phyloP scores from a whole-genome alignment of 2,113 vertebrate species.

The Corynorhinus townsendii region DNA sequence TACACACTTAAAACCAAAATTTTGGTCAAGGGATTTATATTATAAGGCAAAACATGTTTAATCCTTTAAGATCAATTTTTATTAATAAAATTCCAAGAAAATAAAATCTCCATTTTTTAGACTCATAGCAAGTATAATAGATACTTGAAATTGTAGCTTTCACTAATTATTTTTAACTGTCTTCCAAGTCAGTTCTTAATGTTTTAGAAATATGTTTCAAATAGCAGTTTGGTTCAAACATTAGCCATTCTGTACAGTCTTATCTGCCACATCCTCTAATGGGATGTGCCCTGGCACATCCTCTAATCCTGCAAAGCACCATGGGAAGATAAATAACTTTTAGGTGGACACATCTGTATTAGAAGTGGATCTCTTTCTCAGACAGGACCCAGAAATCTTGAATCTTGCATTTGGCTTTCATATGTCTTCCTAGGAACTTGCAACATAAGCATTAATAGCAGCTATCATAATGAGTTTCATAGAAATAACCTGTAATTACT shows the following conservation, averaged over 20 bases:
- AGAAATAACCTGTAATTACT: constrained; percentile 1
- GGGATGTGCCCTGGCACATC: fast-evolving
- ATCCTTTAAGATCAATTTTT: background rate
- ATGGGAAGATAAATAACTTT: background rate
- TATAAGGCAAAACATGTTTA: background rate
- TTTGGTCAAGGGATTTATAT: background rate
- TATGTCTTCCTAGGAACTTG: background rate
- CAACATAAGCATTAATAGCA: background rate
- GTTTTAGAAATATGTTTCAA: background rate
- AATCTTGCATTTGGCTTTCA: background rate
- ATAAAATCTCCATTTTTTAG: background rate
- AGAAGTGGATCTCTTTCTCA: background rate
- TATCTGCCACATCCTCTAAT: too few relatives aligned
- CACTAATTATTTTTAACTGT: background rate
- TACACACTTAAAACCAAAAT: background rate
- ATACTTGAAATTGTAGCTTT: background rate
- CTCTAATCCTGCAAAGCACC: background rate
- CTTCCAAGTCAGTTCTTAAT: background rate
- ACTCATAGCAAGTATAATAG: background rate
- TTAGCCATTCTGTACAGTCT: background rate
- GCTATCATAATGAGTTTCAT: background rate
- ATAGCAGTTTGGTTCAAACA: background rate
- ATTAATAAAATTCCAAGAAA: background rate
- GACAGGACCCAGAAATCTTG: background rate
- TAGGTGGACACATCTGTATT: background rate